Percentiles rank a stretch among this genome's conserved stretches.
Conservation (phyloP, 2,113 vertebrate genomes). For the Phylloscopus trochilus region DNA sequence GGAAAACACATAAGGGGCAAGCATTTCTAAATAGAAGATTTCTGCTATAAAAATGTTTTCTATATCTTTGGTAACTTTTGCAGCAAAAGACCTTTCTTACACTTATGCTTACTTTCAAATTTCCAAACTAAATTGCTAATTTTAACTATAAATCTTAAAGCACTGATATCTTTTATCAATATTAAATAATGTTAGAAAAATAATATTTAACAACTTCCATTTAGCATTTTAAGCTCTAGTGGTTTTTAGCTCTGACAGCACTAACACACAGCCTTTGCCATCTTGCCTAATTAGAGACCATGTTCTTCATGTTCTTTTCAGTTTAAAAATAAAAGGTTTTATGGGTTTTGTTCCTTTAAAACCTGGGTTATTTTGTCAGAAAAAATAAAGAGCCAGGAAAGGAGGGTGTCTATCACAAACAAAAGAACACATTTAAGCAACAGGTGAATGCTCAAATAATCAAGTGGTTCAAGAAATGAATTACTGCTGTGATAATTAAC, state of each 20-base stretch:
- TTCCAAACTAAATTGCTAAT: not conserved
- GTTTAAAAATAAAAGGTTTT: not conserved
- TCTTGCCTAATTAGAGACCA: not conserved
- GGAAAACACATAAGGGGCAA: not conserved
- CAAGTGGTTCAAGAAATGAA: not conserved
- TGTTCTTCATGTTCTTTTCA: not conserved
- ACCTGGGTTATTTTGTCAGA: not conserved
- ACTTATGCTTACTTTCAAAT: not conserved
- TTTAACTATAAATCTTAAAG: constrained; percentile 25
- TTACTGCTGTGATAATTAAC: not conserved
- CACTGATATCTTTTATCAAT: constrained; percentile 6
- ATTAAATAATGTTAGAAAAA: constrained; percentile 34
- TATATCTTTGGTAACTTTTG: not conserved
- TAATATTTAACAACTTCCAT: constrained; percentile 26
- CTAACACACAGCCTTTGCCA: constrained; percentile 9
- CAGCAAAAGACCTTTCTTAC: not conserved
- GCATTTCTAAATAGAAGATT: not conserved
- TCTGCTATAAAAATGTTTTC: not conserved
- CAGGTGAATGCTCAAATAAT: not conserved
- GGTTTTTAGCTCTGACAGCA: constrained; percentile 5
- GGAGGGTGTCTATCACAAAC: not conserved
- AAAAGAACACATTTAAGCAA: not conserved
- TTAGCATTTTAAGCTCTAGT: constrained; percentile 13
- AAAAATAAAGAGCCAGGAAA: not conserved
- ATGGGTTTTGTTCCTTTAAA: not conserved